phyloP scores from a whole-genome alignment of 1,140 invertebrate species.

The Drosophila lacertosa region DNA sequence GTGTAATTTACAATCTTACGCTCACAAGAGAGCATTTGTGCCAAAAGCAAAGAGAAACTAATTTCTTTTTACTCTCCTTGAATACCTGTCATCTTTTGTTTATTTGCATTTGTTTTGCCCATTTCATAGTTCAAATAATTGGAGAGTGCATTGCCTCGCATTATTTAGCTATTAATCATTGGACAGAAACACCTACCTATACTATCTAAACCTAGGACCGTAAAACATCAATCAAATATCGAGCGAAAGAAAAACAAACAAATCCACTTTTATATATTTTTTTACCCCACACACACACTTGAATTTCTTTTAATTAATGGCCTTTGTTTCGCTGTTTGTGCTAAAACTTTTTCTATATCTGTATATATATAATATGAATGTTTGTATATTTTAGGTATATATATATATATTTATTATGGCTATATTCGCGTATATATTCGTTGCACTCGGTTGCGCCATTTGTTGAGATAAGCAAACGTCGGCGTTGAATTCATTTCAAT shows the following conservation, averaged over 20 bases:
- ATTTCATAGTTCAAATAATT: conserved; percentile 6
- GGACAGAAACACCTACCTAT: conserved; percentile 1
- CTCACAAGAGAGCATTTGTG: background rate
- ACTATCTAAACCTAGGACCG: background rate
- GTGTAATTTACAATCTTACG: background rate
- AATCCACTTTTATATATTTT: background rate
- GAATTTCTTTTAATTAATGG: conserved; percentile 48
- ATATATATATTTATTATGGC: conserved; percentile 3
- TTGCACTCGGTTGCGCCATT: conserved; percentile 50
- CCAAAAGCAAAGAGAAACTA: background rate
- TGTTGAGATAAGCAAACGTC: conserved; percentile 48
- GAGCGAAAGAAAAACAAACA: conserved; percentile 38
- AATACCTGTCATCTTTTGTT: conserved; percentile 3
- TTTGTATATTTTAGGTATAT: background rate
- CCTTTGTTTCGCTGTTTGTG: conserved; percentile 34
- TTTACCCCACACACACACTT: background rate
- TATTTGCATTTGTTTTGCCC: background rate
- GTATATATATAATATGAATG: background rate
- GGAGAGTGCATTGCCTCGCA: conserved; percentile 51
- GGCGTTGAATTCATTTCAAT: conserved; percentile 49
- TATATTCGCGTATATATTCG: conserved; percentile 49
- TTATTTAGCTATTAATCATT: conserved; percentile 53
- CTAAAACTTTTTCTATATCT: conserved; percentile 47
- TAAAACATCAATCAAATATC: conserved; percentile 55
- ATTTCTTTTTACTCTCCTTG: background rate